phyloP scores from a whole-genome alignment of 2,797 vertebrate genomes.

The Periophthalmus magnuspinnatus region DNA sequence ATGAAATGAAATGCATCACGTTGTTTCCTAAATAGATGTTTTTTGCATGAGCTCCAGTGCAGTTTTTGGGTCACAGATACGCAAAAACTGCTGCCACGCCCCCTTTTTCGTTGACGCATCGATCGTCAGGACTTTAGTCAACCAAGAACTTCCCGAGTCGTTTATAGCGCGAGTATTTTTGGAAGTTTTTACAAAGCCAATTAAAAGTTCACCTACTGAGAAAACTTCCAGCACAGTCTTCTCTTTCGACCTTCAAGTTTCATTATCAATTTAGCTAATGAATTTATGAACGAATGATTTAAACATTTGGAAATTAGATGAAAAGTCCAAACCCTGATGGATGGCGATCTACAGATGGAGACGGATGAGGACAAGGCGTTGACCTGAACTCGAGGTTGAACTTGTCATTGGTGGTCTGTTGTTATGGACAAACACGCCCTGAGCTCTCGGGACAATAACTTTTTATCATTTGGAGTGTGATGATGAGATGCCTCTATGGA shows the following conservation, averaged over 20 bases:
- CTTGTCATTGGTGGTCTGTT: background rate
- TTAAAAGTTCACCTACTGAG: background rate
- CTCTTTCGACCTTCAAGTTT: background rate
- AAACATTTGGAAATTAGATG: conserved; percentile 2
- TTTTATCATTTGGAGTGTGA: conserved; percentile 26
- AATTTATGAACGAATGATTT: conserved; percentile 1
- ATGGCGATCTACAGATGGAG: background rate
- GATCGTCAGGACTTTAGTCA: too few species aligned
- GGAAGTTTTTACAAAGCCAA: background rate
- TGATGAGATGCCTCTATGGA: conserved; percentile 22
- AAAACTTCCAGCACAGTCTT: background rate
- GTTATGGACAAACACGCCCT: conserved; percentile 14
- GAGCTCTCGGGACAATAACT: conserved; percentile 15
- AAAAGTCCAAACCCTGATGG: background rate
- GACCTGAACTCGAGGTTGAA: background rate
- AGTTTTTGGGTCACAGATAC: too few species aligned
- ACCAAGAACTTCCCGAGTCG: background rate
- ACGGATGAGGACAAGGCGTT: background rate
- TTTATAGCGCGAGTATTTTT: background rate
- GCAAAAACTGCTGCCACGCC: too few species aligned
- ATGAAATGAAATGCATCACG: too few species aligned
- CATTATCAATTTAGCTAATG: conserved; percentile 5
- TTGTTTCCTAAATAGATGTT: too few species aligned
- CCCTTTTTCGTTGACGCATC: too few species aligned
- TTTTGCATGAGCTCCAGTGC: too few species aligned